phyloP scores from a whole-genome alignment of 2,888 invertebrate genomes.

The Boloria selene region DNA sequence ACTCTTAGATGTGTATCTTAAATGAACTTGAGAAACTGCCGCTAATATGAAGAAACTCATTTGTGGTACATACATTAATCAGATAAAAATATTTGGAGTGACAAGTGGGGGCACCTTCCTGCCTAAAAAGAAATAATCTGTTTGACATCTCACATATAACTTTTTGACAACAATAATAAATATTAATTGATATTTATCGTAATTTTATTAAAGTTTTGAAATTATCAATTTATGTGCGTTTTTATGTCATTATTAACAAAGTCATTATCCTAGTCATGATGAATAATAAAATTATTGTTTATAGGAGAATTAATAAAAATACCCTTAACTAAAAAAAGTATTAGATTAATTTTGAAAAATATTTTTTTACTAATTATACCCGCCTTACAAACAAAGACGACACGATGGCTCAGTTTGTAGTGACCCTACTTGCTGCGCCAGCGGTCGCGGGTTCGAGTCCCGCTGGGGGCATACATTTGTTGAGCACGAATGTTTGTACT shows the following conservation, averaged over 20 bases:
- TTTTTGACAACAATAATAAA: constrained; percentile 33
- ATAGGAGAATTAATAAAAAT: no score
- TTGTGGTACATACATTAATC: constrained; percentile 39
- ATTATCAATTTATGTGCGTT: neutral
- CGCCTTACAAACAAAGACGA: neutral
- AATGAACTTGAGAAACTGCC: constrained; percentile 61
- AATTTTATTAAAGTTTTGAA: constrained; percentile 6
- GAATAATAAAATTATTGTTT: no score
- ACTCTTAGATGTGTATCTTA: constrained; percentile 57
- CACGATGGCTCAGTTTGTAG: no score
- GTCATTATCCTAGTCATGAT: no score
- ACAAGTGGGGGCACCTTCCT: constrained; percentile 60
- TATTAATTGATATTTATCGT: constrained; percentile 33
- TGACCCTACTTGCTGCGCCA: no score
- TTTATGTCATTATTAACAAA: no score
- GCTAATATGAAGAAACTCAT: constrained; percentile 50
- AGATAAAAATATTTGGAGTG: constrained; percentile 58
- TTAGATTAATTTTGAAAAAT: no score
- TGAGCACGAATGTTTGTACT: no score
- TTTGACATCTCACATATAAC: constrained; percentile 33
- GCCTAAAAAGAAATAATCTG: constrained; percentile 36
- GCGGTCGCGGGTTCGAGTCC: no score
- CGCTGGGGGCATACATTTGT: no score
- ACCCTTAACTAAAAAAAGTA: no score
- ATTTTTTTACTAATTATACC: neutral